Evolutionary conservation across 2,113 vertebrate species (phyloP).

Genomic region (Phalacrocorax pelagicus): DNA sequence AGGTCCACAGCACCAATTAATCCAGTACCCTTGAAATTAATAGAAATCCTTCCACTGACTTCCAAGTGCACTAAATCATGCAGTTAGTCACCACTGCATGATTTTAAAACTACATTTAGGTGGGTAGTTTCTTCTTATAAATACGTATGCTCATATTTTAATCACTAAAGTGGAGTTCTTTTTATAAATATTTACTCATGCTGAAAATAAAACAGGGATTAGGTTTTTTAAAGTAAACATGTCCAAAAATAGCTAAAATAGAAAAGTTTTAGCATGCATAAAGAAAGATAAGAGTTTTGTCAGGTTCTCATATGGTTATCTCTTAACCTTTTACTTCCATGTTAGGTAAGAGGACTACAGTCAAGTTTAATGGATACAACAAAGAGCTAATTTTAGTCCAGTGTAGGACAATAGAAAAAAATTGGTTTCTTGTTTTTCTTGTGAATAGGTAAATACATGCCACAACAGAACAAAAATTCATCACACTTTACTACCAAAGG

Average conservation of each 20-base stretch:
- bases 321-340: background rate
- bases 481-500: background rate
- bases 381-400: background rate
- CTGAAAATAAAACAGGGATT: background rate
- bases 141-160: background rate
- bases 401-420: background rate
- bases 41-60: background rate
- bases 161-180: background rate
- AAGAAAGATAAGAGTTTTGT: background rate
- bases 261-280: background rate
- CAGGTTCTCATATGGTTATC: background rate
- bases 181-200: background rate
- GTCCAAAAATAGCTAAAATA: background rate
- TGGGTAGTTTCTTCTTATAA: background rate
- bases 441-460: background rate
- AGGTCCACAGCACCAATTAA: background rate
- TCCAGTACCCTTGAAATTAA: background rate
- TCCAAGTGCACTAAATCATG: background rate
- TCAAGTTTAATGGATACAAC: background rate
- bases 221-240: background rate
- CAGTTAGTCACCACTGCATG: background rate
- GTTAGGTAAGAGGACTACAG: background rate
- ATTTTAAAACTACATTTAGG: background rate
- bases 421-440: background rate
- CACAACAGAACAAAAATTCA: background rate